Percentiles rank a stretch among this genome's conserved stretches.
Conservation (phyloP, 2,113 vertebrate species). For the Ceyx cyanopectus region DNA sequence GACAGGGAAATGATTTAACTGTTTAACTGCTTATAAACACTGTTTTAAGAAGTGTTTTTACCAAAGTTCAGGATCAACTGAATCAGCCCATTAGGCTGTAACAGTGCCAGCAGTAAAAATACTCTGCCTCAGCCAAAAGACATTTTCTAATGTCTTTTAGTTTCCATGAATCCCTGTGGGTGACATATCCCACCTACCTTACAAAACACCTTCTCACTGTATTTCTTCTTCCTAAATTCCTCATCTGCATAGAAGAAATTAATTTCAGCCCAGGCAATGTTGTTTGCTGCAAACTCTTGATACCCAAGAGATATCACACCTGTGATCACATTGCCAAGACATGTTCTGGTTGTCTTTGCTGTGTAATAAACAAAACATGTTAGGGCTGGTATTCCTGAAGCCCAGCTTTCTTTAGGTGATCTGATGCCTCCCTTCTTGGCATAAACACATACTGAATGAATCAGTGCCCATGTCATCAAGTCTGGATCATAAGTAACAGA, state of each 20-base stretch:
- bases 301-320: conserved; percentile 31
- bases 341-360: conserved; percentile 32
- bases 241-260: conserved; percentile 17
- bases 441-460: conserved; percentile 11
- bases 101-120: neutral
- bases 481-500: conserved; percentile 13
- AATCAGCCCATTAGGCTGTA: neutral
- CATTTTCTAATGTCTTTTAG: neutral
- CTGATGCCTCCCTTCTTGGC: neutral
- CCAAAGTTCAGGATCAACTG: neutral
- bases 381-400: conserved; percentile 27
- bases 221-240: neutral
- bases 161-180: neutral
- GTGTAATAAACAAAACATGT: conserved; percentile 44
- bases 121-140: neutral
- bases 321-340: conserved; percentile 32
- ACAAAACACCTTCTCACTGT: neutral
- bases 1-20: neutral
- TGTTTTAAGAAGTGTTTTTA: neutral
- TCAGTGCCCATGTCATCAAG: neutral
- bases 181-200: neutral
- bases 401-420: neutral
- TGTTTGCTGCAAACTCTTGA: neutral
- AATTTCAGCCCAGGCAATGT: neutral
- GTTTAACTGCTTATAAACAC: neutral